Percentiles rank a stretch among this genome's conserved stretches.
phyloP scores from a whole-genome alignment of 2,888 invertebrate species.

The Pycnomerus fuliginosus region DNA sequence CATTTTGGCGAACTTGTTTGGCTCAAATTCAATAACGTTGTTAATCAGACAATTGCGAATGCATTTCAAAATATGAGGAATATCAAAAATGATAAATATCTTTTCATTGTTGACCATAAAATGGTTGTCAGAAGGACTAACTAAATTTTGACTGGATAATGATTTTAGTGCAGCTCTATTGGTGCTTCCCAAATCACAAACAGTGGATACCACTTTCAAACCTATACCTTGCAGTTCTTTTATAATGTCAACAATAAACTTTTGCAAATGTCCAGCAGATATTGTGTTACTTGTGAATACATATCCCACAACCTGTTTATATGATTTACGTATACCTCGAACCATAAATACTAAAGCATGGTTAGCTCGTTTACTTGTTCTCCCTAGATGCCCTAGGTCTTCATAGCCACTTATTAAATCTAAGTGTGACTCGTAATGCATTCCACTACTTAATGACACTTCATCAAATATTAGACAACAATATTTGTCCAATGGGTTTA shows the following conservation, averaged over 20 bases:
- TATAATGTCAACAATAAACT: background rate
- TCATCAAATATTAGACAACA: no score
- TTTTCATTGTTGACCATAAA: background rate
- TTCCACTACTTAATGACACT: no score
- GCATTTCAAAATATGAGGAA: background rate
- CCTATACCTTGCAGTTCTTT: background rate
- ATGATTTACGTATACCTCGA: no score
- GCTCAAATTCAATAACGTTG: background rate
- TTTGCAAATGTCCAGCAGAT: background rate
- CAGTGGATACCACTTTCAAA: background rate
- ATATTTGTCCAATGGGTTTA: no score
- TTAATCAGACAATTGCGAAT: background rate
- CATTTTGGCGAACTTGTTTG: no score
- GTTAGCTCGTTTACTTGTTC: background rate
- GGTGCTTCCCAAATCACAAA: background rate
- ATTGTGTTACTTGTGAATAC: background rate
- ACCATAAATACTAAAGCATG: slow-evolving; percentile 2
- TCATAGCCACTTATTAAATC: background rate
- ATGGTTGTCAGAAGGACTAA: background rate
- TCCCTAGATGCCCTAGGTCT: background rate
- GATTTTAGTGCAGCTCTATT: background rate
- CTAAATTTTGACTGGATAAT: background rate
- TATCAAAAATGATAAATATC: background rate
- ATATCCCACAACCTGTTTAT: background rate
- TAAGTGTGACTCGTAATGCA: no score